Conservation (phyloP, 2,113 vertebrate genomes). For the Petroica traversi region DNA sequence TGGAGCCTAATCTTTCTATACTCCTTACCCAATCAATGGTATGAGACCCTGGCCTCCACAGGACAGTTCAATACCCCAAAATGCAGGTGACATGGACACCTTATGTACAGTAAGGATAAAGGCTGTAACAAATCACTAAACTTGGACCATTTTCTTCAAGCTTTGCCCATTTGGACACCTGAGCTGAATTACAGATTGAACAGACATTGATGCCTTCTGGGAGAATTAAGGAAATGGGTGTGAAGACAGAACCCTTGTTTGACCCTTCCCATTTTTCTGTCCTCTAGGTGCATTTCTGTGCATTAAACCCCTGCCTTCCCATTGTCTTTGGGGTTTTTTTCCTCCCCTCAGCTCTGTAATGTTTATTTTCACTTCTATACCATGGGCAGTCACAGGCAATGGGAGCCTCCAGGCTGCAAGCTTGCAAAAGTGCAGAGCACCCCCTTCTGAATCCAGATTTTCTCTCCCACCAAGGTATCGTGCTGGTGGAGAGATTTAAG, state of each 20-base stretch:
- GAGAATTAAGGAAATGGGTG: neutral
- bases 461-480: neutral
- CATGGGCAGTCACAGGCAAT: neutral
- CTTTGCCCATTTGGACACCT: neutral
- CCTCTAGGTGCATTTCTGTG: neutral
- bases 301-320: neutral
- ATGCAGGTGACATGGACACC: neutral
- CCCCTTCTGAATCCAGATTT: neutral
- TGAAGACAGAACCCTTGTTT: neutral
- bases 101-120: neutral
- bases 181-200: neutral
- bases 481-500: neutral
- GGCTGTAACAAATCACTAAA: neutral
- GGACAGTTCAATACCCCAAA: neutral
- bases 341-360: neutral
- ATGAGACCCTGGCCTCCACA: neutral
- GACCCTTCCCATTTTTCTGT: neutral
- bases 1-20: neutral
- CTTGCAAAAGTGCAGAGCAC: neutral
- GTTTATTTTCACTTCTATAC: neutral
- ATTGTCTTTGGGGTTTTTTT: neutral
- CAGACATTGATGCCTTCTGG: neutral
- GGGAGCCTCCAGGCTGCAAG: neutral
- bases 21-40: neutral
- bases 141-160: neutral